Evolutionary conservation across 1,140 invertebrate genomes (phyloP).

Genomic region (Calosoma granatense): DNA sequence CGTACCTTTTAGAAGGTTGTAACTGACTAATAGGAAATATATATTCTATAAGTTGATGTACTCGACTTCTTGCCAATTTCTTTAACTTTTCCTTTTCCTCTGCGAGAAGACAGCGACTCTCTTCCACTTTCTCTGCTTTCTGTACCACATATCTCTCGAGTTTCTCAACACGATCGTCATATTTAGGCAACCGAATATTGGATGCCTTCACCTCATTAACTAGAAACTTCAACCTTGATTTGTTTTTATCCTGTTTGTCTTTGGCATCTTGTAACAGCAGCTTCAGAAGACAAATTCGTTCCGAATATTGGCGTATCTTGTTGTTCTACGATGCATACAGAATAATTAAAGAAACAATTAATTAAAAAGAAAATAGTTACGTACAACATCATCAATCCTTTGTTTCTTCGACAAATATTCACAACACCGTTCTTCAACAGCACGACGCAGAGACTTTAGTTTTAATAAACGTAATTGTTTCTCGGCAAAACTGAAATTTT

Average conservation of each 20-base stretch:
- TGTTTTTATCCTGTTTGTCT: slow-evolving; percentile 46
- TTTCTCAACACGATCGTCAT: slow-evolving; percentile 50
- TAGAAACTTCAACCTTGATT: slow-evolving; percentile 39
- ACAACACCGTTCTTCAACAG: slow-evolving; percentile 46
- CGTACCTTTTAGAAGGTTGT: slow-evolving; percentile 41
- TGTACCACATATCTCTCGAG: slow-evolving; percentile 44
- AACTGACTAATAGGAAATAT: slow-evolving; percentile 64
- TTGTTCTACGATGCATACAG: slow-evolving; percentile 37
- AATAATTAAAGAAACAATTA: slow-evolving; percentile 14
- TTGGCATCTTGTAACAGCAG: slow-evolving; percentile 51
- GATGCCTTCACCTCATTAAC: slow-evolving; percentile 47
- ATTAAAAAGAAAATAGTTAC: slow-evolving; percentile 14
- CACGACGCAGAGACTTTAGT: slow-evolving; percentile 43
- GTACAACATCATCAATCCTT: slow-evolving; percentile 48
- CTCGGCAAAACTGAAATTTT: slow-evolving; percentile 45
- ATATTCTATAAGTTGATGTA: slow-evolving; percentile 59
- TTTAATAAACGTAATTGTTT: slow-evolving; percentile 50
- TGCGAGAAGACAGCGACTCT: slow-evolving; percentile 40
- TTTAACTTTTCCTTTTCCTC: slow-evolving; percentile 48
- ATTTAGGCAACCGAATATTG: slow-evolving; percentile 45
- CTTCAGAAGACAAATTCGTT: slow-evolving; percentile 49
- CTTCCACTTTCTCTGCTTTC: slow-evolving; percentile 41
- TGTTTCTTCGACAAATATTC: slow-evolving; percentile 44
- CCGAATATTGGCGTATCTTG: slow-evolving; percentile 52
- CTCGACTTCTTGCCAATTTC: slow-evolving; percentile 46